These are phyloP conservation scores for Drepanosiphum platanoidis DNA, from an alignment of 2,888 invertebrate species.

Conservation along the genomic window DNA sequence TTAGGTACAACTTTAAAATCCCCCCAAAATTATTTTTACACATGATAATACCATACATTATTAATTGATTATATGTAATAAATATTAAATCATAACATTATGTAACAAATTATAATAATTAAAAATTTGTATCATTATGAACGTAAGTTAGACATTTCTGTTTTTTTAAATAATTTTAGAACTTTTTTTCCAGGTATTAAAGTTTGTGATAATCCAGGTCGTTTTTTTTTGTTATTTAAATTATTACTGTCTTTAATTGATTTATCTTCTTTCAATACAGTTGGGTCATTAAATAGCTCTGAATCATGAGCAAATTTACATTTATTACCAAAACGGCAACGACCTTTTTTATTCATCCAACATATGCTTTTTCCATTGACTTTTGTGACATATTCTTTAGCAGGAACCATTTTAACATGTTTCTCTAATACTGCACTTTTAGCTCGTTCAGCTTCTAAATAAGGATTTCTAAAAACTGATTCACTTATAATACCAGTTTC, in stretches of 20 bases:
- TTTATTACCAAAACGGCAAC: conserved; percentile 89
- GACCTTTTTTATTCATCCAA: conserved; percentile 91
- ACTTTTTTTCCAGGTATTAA: conserved; percentile 87
- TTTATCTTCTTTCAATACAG: conserved; percentile 42
- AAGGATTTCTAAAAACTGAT: conserved; percentile 89
- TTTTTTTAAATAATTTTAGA: conserved; percentile 78
- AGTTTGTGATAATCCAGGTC: conserved; percentile 80
- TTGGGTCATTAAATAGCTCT: conserved; percentile 70
- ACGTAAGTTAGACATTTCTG: conserved; percentile 21
- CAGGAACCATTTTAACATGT: conserved; percentile 89
- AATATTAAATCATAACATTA: not conserved
- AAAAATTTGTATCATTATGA: not conserved
- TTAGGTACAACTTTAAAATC: too few relatives aligned
- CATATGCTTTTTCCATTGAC: conserved; percentile 90
- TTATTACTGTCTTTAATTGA: conserved; percentile 69
- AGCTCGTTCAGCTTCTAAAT: conserved; percentile 84
- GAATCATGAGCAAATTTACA: conserved; percentile 93
- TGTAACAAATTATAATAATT: not conserved
- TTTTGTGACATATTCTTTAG: conserved; percentile 77
- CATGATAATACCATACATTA: too few relatives aligned
- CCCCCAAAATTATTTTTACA: too few relatives aligned
- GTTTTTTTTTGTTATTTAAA: conserved; percentile 69
- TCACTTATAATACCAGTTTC: conserved; percentile 69
- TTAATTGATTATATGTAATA: not conserved
- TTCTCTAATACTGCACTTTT: conserved; percentile 88